Evolutionary conservation across 2,888 invertebrate genomes (phyloP), one percentile per base, ranked within the genome.

Genomic region (Andrena haemorrhoa): DNA sequence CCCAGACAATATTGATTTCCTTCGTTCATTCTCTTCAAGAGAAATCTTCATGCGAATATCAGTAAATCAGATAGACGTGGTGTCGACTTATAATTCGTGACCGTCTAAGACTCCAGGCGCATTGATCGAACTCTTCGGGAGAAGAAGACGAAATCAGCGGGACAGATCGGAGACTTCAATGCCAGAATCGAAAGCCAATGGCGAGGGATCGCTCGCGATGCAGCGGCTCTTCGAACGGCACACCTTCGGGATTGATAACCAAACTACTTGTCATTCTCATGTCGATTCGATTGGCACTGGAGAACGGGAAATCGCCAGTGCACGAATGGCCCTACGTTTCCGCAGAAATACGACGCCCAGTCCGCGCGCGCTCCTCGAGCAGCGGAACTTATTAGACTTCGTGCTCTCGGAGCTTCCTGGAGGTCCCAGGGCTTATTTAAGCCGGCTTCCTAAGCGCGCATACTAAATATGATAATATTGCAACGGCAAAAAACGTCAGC

Each of bases 391-490:
- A 93, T 93, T 93, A 92, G 91, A 91, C 90, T 88, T 90, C 91
- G 91, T 91, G 92, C 90, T 89, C 85, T 84, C 86, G 85, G 85
- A 86, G 90, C 91, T 91, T 87, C 87, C 88, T 88, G 86, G 88
- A 86, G 85, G 87, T 89, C 88, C 87, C 88, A 76, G 89, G 91
- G 92, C 91, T 93, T 94, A 93, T 93, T 93, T 93, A 94, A 94
- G 93, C 92, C 88, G 91, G 90, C 91, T 92, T 92, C 88, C 92
- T 93, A 93, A 93, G 93, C 93, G 89, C 90, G 94, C 93, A 94
- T 93, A 94, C 93, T 93, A 93, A 94, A 94, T 94, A 94, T 93
- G 93, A 93, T 93, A 93, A 93, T 94, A 93, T 93, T 93, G 93
- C 93, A 92, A 92, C 91, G 91, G 89, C 91, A 93, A 92, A 93